Evolutionary conservation across 1,140 invertebrate genomes (phyloP), one percentile per base, ranked within the genome.

Genomic region (Habropoda laboriosa): DNA sequence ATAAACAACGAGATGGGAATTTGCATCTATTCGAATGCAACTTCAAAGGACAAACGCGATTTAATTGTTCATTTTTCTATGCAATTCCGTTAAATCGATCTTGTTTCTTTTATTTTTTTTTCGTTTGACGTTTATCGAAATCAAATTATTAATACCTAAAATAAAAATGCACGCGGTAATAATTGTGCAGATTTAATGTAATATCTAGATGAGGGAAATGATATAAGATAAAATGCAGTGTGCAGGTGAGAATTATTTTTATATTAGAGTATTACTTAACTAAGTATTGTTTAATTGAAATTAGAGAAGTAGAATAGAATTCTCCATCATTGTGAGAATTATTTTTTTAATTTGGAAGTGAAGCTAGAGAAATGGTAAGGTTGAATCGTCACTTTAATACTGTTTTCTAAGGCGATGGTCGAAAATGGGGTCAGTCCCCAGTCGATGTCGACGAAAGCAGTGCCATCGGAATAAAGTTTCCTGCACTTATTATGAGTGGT

Each of bases 401-500:
- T 32, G 4, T 63, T 30, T 16, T 58, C 61, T 0, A 77, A 80
- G 79, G 79, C 16, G 79, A 80, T 35, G 57, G 53, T 58, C 64
- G 72, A 38, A 80, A 70, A 49, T 76, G 72, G 61, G 81, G 81
- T 4, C 81, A 83, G 35, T 81, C 79, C 24, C 81, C 81, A 0
- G n/a, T 83, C n/a, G 79, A 83, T 40, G 60, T 83, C 18, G 66
- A 60, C n/a, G 77, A 79, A 3, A 61, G 47, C 21, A 53, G 67
- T 1, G 67, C 68, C 1, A 24, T 81, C 13, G 24, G 30, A 30
- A 57, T 74, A 38, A 51, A 55, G 5, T 80, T 74, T 40, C 79
- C 81, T n/a, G 71, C 81, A 0, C 66, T 83, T 13, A 40, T 72
- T 3, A 83, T 83, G 81, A 83, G 77, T 10, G 81, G 81, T 3